Conservation (phyloP, 1,140 invertebrate genomes). For the Drosophila santomea region DNA sequence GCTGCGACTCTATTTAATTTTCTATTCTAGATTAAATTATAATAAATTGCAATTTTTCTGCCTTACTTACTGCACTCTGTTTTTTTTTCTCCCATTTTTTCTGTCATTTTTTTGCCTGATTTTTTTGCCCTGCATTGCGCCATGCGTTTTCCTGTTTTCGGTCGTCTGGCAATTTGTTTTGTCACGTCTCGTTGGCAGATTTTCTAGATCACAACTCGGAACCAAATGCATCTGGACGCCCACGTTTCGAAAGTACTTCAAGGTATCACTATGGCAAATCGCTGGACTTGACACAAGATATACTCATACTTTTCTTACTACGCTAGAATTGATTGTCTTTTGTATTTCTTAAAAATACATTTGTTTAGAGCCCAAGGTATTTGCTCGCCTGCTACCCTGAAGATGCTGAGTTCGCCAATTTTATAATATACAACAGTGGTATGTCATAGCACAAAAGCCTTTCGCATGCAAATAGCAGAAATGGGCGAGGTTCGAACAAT, state of each 20-base stretch:
- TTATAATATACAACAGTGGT: not conserved
- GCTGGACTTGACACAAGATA: no score
- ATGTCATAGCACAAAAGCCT: not conserved
- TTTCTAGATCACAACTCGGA: constrained; percentile 32
- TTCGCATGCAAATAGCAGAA: constrained; percentile 5
- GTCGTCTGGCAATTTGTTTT: constrained; percentile 50
- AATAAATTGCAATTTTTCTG: constrained; percentile 74
- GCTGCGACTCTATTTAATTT: constrained; percentile 71
- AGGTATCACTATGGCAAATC: not conserved
- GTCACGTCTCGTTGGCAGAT: constrained; percentile 23
- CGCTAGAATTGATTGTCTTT: not conserved
- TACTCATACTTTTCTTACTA: no score
- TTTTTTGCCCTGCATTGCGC: constrained; percentile 61
- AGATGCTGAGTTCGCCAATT: not conserved
- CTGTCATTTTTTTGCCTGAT: not conserved
- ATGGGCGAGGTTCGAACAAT: constrained; percentile 13
- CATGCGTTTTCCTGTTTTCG: constrained; percentile 54
- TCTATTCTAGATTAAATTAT: constrained; percentile 83
- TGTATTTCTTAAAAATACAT: no score
- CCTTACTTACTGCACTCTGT: constrained; percentile 7
- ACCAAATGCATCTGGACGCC: constrained; percentile 26
- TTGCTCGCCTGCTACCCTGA: not conserved
- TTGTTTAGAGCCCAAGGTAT: no score
- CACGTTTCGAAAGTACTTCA: constrained; percentile 10
- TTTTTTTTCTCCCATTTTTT: not conserved